Evolutionary conservation across 2,888 invertebrate species (phyloP).

Genomic region (Perithous albicinctus): DNA sequence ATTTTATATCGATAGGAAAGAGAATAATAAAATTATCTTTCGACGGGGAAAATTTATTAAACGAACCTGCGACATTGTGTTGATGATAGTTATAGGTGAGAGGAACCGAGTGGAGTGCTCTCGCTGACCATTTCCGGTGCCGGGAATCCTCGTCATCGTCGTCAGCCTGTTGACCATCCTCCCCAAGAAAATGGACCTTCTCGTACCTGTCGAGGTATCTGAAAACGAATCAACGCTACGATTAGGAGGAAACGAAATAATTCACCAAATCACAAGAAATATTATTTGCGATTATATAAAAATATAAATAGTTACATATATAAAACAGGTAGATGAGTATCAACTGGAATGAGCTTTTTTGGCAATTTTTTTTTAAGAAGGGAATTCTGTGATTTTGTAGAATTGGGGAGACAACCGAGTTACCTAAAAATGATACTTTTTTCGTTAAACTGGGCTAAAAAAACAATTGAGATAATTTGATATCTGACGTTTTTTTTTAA

Average conservation of each 20-base stretch:
- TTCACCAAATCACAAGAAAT: too few relatives aligned
- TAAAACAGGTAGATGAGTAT: too few relatives aligned
- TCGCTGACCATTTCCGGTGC: conserved; percentile 89
- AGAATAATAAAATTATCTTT: neutral
- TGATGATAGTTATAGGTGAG: conserved; percentile 92
- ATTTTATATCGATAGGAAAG: neutral
- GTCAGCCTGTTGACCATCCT: conserved; percentile 92
- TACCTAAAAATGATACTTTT: too few relatives aligned
- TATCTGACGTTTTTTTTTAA: too few relatives aligned
- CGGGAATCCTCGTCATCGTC: conserved; percentile 92
- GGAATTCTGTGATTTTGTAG: too few relatives aligned
- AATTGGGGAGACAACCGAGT: too few relatives aligned
- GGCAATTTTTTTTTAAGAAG: neutral
- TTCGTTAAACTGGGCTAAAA: too few relatives aligned
- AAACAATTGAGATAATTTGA: too few relatives aligned
- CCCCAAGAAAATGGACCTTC: conserved; percentile 94
- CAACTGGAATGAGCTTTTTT: too few relatives aligned
- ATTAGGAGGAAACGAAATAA: conserved; percentile 41
- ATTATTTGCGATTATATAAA: too few relatives aligned
- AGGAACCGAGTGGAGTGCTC: conserved; percentile 89
- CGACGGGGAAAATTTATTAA: too few relatives aligned
- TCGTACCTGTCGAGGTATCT: conserved; percentile 94
- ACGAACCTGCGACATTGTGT: conserved; percentile 90
- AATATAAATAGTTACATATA: too few relatives aligned
- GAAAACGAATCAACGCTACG: conserved; percentile 70